Conservation (phyloP, 2,888 invertebrate genomes). For the Lobophora halterata region DNA sequence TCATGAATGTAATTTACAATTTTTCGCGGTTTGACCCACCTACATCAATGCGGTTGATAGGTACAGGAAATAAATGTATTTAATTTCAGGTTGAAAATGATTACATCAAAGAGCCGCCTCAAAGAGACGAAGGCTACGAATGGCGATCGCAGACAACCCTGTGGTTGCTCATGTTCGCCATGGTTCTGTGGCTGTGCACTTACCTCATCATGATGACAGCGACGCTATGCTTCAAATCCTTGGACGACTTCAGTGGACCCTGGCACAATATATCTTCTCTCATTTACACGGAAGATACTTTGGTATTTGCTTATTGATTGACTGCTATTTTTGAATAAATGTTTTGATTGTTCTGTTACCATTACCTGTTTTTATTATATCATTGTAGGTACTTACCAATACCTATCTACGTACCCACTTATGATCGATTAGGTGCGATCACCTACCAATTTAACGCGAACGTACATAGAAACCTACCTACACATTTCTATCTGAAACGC, state of each 20-base stretch:
- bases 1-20: no score
- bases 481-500: no score
- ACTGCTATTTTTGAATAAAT: slow-evolving; percentile 3
- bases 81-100: slow-evolving; percentile 21
- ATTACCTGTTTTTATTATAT: neutral
- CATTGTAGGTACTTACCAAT: no score
- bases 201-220: slow-evolving; percentile 42
- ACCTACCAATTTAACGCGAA: no score
- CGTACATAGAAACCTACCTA: no score
- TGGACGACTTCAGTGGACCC: slow-evolving; percentile 11
- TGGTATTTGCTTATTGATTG: slow-evolving; percentile 14
- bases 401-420: no score
- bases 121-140: slow-evolving; percentile 14
- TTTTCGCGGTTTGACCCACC: no score
- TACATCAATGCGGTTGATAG: no score
- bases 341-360: neutral
- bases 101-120: slow-evolving; percentile 5
- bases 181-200: slow-evolving; percentile 46
- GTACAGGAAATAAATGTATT: no score
- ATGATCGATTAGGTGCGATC: no score
- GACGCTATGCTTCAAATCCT: slow-evolving; percentile 37
- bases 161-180: slow-evolving; percentile 44
- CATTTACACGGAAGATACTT: slow-evolving; percentile 20
- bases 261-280: slow-evolving; percentile 26
- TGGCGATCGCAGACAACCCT: slow-evolving; percentile 39